Evolutionary conservation across 1,140 invertebrate genomes (phyloP).

Genomic region (Drosophila ohnishii): DNA sequence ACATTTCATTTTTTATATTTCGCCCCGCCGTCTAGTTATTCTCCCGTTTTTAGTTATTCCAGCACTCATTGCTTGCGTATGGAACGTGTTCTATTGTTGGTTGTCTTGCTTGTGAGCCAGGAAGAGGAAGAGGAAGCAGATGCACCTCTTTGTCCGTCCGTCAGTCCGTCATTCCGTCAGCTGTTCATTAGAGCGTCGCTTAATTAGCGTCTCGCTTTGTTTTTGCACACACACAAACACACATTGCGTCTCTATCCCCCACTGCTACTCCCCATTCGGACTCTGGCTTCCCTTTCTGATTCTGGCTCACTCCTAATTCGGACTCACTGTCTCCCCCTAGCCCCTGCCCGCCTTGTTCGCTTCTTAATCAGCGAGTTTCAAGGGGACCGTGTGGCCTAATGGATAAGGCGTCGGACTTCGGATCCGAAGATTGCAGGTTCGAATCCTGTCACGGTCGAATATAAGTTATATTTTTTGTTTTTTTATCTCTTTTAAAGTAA

Average conservation of each 20-base stretch:
- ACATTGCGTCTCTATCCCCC: constrained; percentile 6
- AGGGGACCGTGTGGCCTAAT: constrained; percentile 69
- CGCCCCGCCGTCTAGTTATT: constrained; percentile 35
- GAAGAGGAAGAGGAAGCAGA: constrained; percentile 40
- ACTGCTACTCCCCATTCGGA: not conserved
- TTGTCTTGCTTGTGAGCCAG: constrained; percentile 29
- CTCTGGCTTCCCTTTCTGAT: constrained; percentile 26
- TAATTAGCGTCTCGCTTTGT: constrained; percentile 73
- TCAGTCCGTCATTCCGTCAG: constrained; percentile 37
- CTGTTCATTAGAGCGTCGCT: constrained; percentile 76
- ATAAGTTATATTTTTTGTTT: not conserved
- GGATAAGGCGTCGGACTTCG: constrained; percentile 73
- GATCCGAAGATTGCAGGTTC: constrained; percentile 75
- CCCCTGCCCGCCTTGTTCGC: constrained; percentile 2
- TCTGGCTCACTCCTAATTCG: constrained; percentile 2
- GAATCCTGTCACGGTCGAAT: constrained; percentile 68
- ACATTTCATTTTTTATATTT: constrained; percentile 71
- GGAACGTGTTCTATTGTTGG: constrained; percentile 45
- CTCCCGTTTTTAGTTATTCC: constrained; percentile 22
- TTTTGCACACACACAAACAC: constrained; percentile 33
- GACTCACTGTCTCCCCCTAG: constrained; percentile 6
- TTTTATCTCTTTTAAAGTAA: not conserved
- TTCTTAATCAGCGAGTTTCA: not conserved
- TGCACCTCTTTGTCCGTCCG: constrained; percentile 44
- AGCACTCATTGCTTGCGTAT: constrained; percentile 35